Evolutionary conservation across 2,888 invertebrate genomes (phyloP).

Genomic region (Cataglyphis altisquamis): DNA sequence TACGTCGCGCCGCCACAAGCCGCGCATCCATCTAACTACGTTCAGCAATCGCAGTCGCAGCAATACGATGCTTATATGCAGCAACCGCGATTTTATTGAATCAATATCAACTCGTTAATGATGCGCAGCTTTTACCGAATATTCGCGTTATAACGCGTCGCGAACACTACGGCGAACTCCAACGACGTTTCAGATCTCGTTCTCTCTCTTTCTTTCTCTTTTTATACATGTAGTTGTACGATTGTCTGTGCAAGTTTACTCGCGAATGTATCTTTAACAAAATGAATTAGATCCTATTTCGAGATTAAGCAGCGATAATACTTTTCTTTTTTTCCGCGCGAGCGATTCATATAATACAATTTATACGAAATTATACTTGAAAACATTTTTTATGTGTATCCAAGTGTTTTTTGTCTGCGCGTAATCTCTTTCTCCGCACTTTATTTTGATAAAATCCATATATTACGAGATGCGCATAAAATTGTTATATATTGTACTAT

Average conservation of each 20-base stretch:
- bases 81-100: slow-evolving; percentile 83
- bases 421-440: neutral
- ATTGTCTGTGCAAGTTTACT: neutral
- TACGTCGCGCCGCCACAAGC: slow-evolving; percentile 75
- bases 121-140: neutral
- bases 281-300: neutral
- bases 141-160: neutral
- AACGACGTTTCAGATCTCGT: neutral
- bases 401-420: neutral
- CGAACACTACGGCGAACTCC: neutral
- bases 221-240: neutral
- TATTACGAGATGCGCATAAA: neutral
- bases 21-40: slow-evolving; percentile 73
- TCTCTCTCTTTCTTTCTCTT: neutral
- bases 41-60: slow-evolving; percentile 77
- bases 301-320: neutral
- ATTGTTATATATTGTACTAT: neutral
- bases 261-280: neutral
- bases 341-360: neutral
- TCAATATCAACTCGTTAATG: neutral
- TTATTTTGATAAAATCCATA: neutral
- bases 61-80: slow-evolving; percentile 82
- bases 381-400: slow-evolving; percentile 10
- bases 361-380: neutral
- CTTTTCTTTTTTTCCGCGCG: neutral